A percentile compares a stretch with the other conserved stretches of the same genome.
These are phyloP conservation scores for Valencia hispanica DNA, from an alignment of 2,797 vertebrate species.

Conservation along the genomic window DNA sequence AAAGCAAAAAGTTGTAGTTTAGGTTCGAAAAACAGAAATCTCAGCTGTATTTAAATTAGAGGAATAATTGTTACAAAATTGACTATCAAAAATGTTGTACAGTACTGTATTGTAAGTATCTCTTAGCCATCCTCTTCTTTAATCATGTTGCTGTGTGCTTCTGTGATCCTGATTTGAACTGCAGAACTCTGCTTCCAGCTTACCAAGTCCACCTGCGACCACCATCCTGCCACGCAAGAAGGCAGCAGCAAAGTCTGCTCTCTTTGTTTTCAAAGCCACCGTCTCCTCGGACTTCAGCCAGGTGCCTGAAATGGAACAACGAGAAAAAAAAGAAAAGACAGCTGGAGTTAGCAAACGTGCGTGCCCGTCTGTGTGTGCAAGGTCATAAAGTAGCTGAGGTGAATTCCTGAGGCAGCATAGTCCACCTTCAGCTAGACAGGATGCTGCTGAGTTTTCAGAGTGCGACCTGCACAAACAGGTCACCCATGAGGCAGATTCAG, in stretches of 20 bases:
- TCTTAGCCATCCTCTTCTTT: neutral
- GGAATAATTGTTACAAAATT: too few species aligned
- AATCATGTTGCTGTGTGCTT: neutral
- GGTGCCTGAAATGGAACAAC: constrained; percentile 75
- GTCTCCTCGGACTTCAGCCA: constrained; percentile 94
- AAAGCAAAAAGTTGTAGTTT: too few species aligned
- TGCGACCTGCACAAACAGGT: constrained; percentile 38
- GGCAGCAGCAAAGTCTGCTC: constrained; percentile 92
- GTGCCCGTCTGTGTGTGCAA: constrained; percentile 9
- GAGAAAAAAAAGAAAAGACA: constrained; percentile 6
- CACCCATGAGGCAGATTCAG: constrained; percentile 43
- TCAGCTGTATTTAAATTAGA: too few species aligned
- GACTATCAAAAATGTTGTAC: too few species aligned
- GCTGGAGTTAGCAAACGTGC: constrained; percentile 23
- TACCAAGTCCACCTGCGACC: constrained; percentile 93
- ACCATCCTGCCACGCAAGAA: constrained; percentile 89
- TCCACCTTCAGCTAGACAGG: constrained; percentile 36
- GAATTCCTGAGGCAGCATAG: constrained; percentile 19
- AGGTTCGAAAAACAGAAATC: too few species aligned
- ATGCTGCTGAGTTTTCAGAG: constrained; percentile 47
- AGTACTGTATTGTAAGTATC: too few species aligned
- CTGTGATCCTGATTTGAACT: neutral
- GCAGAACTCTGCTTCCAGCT: constrained; percentile 20
- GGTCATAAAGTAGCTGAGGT: constrained; percentile 20
- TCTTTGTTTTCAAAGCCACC: constrained; percentile 90